Evolutionary conservation across 1,140 invertebrate genomes (phyloP).

Genomic region (Harpegnathos saltator): DNA sequence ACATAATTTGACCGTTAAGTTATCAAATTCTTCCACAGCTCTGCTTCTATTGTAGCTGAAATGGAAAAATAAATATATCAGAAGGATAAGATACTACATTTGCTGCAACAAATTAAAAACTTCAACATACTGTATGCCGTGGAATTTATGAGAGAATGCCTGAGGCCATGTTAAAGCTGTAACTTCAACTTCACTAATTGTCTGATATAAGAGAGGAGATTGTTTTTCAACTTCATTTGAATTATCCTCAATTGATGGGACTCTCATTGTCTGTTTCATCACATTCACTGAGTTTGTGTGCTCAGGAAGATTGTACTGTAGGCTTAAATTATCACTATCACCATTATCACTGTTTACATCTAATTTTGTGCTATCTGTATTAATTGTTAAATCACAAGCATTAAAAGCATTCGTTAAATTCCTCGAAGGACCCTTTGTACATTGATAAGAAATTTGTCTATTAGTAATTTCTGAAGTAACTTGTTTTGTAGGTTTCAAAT

Average conservation of each 20-base stretch:
- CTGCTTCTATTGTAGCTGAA: constrained; percentile 89
- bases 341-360: constrained; percentile 13
- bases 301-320: constrained; percentile 66
- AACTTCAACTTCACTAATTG: constrained; percentile 77
- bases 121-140: constrained; percentile 89
- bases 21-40: constrained; percentile 88
- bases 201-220: constrained; percentile 71
- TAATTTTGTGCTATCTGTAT: neutral
- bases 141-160: constrained; percentile 86
- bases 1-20: constrained; percentile 86
- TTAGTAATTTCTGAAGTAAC: constrained; percentile 32
- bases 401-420: constrained; percentile 80
- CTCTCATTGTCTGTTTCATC: neutral
- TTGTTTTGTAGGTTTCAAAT: constrained; percentile 53
- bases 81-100: constrained; percentile 44
- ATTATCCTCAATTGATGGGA: neutral
- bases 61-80: constrained; percentile 54
- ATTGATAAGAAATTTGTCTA: constrained; percentile 51
- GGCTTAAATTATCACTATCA: constrained; percentile 49
- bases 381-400: constrained; percentile 71
- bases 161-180: constrained; percentile 85
- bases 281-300: constrained; percentile 13
- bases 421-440: constrained; percentile 66
- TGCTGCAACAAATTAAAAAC: neutral
- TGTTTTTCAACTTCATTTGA: constrained; percentile 58